phyloP scores from a whole-genome alignment of 2,888 invertebrate genomes.

The Schrankia costaestrigalis region DNA sequence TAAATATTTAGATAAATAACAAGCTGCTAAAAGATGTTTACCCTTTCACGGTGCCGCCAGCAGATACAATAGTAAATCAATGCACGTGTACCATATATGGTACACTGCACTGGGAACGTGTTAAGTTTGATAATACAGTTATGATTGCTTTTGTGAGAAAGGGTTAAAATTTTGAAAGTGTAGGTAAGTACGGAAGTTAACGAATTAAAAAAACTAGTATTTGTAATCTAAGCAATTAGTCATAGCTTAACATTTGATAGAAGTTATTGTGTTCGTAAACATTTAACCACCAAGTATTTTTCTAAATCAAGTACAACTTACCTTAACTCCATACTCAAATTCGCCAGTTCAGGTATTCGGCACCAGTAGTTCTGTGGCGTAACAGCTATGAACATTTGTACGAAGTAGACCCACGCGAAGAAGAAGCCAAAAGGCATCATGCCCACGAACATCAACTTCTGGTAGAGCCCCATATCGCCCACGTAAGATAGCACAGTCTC shows the following conservation, averaged over 20 bases:
- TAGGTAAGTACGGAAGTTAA: no score
- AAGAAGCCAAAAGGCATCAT: conserved; percentile 61
- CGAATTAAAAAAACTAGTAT: neutral
- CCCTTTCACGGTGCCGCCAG: no score
- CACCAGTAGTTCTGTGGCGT: conserved; percentile 65
- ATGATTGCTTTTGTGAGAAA: no score
- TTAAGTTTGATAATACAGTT: no score
- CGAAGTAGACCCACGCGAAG: conserved; percentile 62
- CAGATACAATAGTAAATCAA: no score
- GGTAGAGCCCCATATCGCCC: conserved; percentile 61
- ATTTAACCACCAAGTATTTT: no score
- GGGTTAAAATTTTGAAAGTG: no score
- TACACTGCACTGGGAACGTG: no score
- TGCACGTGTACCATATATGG: no score
- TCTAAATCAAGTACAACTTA: no score
- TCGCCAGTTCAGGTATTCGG: conserved; percentile 50
- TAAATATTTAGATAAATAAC: neutral
- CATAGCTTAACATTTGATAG: neutral
- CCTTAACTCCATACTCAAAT: conserved; percentile 50
- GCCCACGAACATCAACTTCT: conserved; percentile 51
- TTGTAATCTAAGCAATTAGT: neutral
- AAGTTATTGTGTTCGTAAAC: no score
- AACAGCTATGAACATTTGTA: conserved; percentile 63
- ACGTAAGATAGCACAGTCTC: conserved; percentile 51
- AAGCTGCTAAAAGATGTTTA: neutral